Evolutionary conservation across 2,797 vertebrate genomes (phyloP).

Genomic region (Simalia tracyae): DNA sequence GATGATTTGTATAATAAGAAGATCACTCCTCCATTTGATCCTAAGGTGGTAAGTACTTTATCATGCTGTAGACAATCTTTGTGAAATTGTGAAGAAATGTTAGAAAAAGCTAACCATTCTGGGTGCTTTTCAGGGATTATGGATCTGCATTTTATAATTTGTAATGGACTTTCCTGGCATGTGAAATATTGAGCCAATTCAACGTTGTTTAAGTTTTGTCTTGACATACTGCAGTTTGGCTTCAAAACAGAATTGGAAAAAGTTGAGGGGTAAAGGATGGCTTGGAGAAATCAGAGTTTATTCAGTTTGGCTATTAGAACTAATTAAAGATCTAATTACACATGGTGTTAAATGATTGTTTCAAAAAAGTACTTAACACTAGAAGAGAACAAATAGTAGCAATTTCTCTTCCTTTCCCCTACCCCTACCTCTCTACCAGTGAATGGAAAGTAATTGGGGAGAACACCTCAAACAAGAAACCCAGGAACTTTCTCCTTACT

Average conservation of each 20-base stretch:
- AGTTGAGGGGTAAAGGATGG: background rate
- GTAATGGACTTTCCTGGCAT: background rate
- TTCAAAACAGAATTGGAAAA: background rate
- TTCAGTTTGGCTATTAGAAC: background rate
- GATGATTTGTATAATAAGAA: conserved; percentile 95
- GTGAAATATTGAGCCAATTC: background rate
- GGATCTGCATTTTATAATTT: background rate
- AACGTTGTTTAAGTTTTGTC: background rate
- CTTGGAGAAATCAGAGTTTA: background rate
- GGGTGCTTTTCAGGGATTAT: background rate
- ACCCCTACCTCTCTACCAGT: background rate
- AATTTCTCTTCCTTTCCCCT: background rate
- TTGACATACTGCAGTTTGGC: background rate
- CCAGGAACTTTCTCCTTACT: background rate
- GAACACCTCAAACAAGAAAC: background rate
- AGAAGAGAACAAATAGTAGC: background rate
- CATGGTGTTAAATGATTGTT: background rate
- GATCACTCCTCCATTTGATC: conserved; percentile 93
- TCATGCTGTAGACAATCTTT: background rate
- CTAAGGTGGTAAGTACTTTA: conserved; percentile 89
- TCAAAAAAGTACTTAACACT: background rate
- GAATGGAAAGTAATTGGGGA: background rate
- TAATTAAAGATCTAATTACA: background rate
- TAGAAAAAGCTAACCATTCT: background rate
- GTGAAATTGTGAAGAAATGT: background rate